Conservation (phyloP, 2,888 invertebrate species). For the Nysson spinosus region DNA sequence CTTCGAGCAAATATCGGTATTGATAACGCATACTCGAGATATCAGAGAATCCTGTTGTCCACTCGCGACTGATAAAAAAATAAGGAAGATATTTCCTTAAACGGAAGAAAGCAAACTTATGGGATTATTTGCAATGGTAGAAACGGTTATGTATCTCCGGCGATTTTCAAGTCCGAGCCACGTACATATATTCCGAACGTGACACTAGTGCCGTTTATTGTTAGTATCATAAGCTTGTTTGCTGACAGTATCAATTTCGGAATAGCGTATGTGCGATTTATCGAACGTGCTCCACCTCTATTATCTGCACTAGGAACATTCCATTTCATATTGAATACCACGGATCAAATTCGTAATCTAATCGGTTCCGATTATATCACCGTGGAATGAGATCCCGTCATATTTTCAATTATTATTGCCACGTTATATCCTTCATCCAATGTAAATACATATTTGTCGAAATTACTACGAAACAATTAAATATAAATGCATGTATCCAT, state of each 20-base stretch:
- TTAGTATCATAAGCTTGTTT: constrained; percentile 65
- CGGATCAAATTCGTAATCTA: constrained; percentile 35
- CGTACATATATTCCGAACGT: constrained; percentile 54
- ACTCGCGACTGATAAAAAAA: too few species aligned
- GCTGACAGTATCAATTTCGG: constrained; percentile 72
- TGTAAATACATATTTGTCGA: too few species aligned
- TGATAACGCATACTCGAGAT: too few species aligned
- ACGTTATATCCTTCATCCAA: neutral
- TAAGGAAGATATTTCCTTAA: too few species aligned
- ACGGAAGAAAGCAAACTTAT: too few species aligned
- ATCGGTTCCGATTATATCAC: constrained; percentile 15
- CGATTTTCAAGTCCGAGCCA: constrained; percentile 45
- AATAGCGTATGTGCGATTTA: constrained; percentile 65
- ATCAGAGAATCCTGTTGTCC: too few species aligned
- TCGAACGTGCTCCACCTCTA: constrained; percentile 61
- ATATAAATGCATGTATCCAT: too few species aligned
- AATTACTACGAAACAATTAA: too few species aligned
- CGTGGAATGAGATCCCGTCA: constrained; percentile 3
- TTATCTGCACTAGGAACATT: constrained; percentile 47
- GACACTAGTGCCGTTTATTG: constrained; percentile 48
- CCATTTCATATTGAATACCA: constrained; percentile 41
- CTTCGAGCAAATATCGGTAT: too few species aligned
- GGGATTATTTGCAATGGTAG: neutral
- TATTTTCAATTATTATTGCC: constrained; percentile 6
- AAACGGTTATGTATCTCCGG: constrained; percentile 19